phyloP scores from a whole-genome alignment of 2,113 vertebrate species.

The Rattus norvegicus region GRCr8 NC_086031.1:93638501-93639000 shows the following conservation, averaged over 20 bases:
- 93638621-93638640: not conserved
- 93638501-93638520: not conserved
- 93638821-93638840: not conserved
- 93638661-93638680: not conserved
- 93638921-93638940: not conserved
- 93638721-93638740: not conserved
- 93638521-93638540: conserved; percentile 9
- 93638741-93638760: not conserved
- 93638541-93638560: conserved; percentile 25
- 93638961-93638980: not conserved
- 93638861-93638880: not conserved
- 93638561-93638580: conserved; percentile 16
- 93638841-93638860: not conserved
- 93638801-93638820: not conserved
- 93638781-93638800: not conserved
- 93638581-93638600: not conserved
- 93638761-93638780: not conserved
- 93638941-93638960: not conserved
- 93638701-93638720: not conserved
- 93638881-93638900: not conserved
- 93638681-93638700: not conserved
- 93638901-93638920: not conserved
- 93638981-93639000: not conserved
- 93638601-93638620: not conserved
- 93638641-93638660: not conserved